Percentiles rank a stretch among this genome's conserved stretches.
phyloP scores from a whole-genome alignment of 1,140 invertebrate genomes.

The Tetramorium parvispinum region DNA sequence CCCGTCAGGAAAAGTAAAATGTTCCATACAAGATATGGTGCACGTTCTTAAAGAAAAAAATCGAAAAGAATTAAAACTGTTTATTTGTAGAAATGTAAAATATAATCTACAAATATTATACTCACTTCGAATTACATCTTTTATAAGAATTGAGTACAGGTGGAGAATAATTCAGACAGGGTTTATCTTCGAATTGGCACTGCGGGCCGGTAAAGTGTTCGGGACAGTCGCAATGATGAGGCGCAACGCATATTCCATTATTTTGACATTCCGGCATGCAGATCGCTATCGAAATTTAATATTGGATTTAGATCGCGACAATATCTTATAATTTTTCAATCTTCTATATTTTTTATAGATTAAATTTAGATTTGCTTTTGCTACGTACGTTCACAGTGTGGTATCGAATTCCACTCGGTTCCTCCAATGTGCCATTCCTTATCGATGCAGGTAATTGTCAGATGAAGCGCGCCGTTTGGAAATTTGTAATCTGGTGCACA shows the following conservation, averaged over 20 bases:
- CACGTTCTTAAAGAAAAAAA: conserved; percentile 78
- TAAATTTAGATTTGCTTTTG: background rate
- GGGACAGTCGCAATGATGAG: conserved; percentile 90
- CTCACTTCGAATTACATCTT: conserved; percentile 89
- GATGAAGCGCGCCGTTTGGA: conserved; percentile 85
- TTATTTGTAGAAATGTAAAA: background rate
- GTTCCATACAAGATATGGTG: conserved; percentile 87
- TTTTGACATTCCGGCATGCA: conserved; percentile 92
- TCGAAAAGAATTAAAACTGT: background rate
- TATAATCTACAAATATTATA: conserved; percentile 45
- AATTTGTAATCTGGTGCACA: conserved; percentile 88
- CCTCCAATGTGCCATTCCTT: conserved; percentile 87
- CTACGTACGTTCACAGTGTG: conserved; percentile 87
- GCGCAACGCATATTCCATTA: conserved; percentile 91
- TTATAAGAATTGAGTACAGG: conserved; percentile 88
- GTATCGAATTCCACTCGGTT: conserved; percentile 84
- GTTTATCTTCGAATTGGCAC: conserved; percentile 91
- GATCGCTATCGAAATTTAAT: conserved; percentile 86
- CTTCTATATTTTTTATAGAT: background rate
- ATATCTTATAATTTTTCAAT: background rate
- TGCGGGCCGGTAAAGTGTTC: conserved; percentile 90
- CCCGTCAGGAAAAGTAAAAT: conserved; percentile 90
- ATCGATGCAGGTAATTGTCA: conserved; percentile 86
- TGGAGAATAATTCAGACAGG: conserved; percentile 89
- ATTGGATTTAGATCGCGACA: conserved; percentile 1